A percentile compares a stretch with the other conserved stretches of the same genome.
Conservation (phyloP, 2,888 invertebrate species). For the Dicranocentrus wangi region DNA sequence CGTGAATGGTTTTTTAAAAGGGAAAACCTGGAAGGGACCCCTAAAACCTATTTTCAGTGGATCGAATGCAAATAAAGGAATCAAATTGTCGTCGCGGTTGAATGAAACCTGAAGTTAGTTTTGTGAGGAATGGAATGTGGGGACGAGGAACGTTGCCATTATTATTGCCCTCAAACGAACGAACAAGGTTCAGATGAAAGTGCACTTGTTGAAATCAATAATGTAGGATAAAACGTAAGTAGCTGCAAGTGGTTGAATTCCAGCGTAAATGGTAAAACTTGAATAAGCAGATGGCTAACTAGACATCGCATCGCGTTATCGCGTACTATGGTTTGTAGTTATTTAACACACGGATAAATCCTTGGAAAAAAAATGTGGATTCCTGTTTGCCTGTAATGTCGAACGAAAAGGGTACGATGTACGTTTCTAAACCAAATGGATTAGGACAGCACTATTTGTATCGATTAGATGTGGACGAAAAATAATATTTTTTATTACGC, state of each 20-base stretch:
- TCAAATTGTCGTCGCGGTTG: slow-evolving; percentile 32
- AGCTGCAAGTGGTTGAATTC: not conserved
- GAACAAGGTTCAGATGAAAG: not conserved
- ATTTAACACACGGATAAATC: no score
- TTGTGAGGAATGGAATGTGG: not conserved
- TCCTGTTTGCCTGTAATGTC: no score
- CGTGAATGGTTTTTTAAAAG: slow-evolving; percentile 31
- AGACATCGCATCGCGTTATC: not conserved
- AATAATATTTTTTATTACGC: no score
- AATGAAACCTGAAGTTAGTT: slow-evolving; percentile 19
- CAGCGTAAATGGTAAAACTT: not conserved
- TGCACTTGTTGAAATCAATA: slow-evolving; percentile 32
- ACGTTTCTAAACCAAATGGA: no score
- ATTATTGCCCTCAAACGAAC: not conserved
- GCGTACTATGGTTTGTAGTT: no score
- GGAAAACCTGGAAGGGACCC: not conserved
- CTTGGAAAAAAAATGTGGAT: no score
- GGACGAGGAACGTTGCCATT: not conserved
- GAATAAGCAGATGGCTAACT: not conserved
- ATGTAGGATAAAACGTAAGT: not conserved
- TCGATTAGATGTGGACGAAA: no score
- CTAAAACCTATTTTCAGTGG: not conserved
- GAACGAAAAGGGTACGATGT: no score
- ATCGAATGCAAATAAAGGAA: slow-evolving; percentile 28
- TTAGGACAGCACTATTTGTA: no score